Percentiles rank a stretch among this genome's conserved stretches.
Conservation (phyloP, 2,888 invertebrate species). For the Heteropelma amictum region DNA sequence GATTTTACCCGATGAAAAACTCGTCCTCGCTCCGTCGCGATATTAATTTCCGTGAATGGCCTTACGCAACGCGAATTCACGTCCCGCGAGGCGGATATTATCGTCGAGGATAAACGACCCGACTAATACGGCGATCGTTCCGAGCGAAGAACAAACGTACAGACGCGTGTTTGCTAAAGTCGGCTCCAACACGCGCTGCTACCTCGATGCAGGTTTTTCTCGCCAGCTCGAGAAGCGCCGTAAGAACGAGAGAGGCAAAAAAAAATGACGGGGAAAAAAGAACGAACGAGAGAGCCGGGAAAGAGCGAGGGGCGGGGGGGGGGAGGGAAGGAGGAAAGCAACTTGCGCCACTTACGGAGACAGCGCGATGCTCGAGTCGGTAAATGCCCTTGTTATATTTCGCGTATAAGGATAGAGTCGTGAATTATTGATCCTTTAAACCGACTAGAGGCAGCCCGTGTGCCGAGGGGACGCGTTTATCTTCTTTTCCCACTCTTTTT, state of each 20-base stretch:
- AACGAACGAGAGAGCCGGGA: not conserved
- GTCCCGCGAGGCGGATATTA: conserved; percentile 7
- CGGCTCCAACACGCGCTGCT: no score
- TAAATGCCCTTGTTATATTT: conserved; percentile 43
- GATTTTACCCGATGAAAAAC: not conserved
- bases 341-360: conserved; percentile 40
- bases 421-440: conserved; percentile 53
- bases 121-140: not conserved
- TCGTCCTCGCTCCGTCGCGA: not conserved
- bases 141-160: not conserved
- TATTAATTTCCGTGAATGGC: conserved; percentile 30
- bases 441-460: conserved; percentile 2
- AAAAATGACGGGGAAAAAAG: not conserved
- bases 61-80: conserved; percentile 24
- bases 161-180: no score
- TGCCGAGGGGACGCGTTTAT: not conserved
- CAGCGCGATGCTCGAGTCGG: conserved; percentile 38
- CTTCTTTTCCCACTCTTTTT: not conserved
- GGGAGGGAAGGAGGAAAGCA: conserved; percentile 4
- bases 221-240: not conserved
- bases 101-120: not conserved
- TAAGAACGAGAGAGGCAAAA: not conserved
- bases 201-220: not conserved
- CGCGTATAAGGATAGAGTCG: conserved; percentile 46
- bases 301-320: not conserved